A percentile compares a stretch with the other conserved stretches of the same genome.
Evolutionary conservation across 2,888 invertebrate genomes (phyloP).

Genomic region (Epicampocera succincta): DNA sequence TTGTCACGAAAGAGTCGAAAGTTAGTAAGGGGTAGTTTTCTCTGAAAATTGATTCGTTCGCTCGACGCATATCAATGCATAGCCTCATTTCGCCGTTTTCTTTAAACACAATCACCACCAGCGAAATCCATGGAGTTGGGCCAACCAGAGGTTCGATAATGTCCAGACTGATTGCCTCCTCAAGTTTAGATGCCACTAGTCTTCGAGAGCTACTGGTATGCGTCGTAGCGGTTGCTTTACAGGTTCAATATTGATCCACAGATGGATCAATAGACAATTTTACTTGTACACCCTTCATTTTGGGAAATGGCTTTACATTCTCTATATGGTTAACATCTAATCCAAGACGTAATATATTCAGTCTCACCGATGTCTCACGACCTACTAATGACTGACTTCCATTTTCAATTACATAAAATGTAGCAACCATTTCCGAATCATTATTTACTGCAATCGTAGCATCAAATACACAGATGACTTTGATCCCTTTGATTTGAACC

Average conservation of each 20-base stretch:
- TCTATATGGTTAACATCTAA: constrained; percentile 66
- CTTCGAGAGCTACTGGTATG: constrained; percentile 74
- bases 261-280: too few species aligned
- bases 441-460: too few species aligned
- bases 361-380: too few species aligned
- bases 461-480: too few species aligned
- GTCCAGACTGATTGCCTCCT: constrained; percentile 66
- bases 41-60: constrained; percentile 59
- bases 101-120: constrained; percentile 73
- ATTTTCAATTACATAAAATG: too few species aligned
- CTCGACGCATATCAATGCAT: constrained; percentile 43
- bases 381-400: too few species aligned
- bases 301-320: too few species aligned
- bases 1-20: too few species aligned
- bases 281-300: too few species aligned
- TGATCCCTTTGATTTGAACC: too few species aligned
- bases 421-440: too few species aligned
- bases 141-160: constrained; percentile 75
- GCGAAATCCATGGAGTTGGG: constrained; percentile 76
- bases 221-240: constrained; percentile 59
- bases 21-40: constrained; percentile 55
- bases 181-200: constrained; percentile 42
- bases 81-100: constrained; percentile 50
- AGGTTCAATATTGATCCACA: constrained; percentile 70
- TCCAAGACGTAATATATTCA: too few species aligned